These are phyloP conservation scores for Stenotaenia linearis DNA, from an alignment of 2,888 invertebrate genomes.

Conservation along the genomic window DNA sequence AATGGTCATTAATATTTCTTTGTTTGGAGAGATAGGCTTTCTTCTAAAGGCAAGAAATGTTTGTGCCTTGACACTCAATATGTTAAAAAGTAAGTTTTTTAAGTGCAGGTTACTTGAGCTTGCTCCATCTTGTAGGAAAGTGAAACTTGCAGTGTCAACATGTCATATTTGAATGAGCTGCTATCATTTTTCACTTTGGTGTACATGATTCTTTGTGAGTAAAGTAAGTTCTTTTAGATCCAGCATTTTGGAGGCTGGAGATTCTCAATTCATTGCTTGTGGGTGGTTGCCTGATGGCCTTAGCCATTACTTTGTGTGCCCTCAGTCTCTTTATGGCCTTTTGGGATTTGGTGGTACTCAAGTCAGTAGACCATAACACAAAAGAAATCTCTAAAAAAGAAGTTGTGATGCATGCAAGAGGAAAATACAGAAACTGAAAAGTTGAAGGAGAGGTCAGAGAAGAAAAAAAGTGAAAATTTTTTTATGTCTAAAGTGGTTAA, in stretches of 20 bases:
- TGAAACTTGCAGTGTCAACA: background rate
- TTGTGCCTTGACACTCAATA: background rate
- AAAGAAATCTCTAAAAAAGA: constrained; percentile 1
- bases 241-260: background rate
- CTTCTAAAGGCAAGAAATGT: background rate
- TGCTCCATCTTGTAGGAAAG: background rate
- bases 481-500: background rate
- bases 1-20: background rate
- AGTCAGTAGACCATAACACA: constrained; percentile 11
- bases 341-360: background rate
- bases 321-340: background rate
- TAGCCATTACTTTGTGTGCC: constrained; percentile 6
- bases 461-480: background rate
- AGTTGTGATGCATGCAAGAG: background rate
- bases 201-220: background rate
- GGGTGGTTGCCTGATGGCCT: constrained; percentile 3
- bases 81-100: background rate
- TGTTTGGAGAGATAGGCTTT: background rate
- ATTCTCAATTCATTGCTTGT: background rate
- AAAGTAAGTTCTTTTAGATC: background rate
- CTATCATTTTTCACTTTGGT: constrained; percentile 9
- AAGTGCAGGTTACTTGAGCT: constrained; percentile 2
- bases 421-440: background rate
- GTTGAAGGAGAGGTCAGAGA: background rate
- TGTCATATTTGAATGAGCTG: background rate